Evolutionary conservation across 2,888 invertebrate species (phyloP), one percentile per base, ranked within the genome.

Genomic region (Brachylomia viminalis): DNA sequence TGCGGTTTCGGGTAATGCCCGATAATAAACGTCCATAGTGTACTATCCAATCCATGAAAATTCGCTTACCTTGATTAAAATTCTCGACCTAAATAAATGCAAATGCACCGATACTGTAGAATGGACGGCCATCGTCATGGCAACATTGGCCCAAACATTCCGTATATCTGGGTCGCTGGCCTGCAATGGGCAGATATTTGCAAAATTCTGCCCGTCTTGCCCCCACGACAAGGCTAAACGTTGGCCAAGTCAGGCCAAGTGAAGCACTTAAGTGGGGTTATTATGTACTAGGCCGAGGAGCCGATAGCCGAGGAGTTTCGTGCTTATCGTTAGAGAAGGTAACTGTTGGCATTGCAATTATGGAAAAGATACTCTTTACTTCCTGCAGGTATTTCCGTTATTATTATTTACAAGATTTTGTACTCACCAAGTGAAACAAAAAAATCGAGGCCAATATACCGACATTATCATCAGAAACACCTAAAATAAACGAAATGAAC

Each of bases 81-180:
- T n/a, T 45, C 23, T 59, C 47, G 70, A 77, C 83, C 79, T 74
- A 72, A 82, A 87, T 84, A 81, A 86, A 84, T 82, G 66, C 77
- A 84, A 86, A 76, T 87, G 78, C 85, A 86, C 74, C 65, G 23
- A 87, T 80, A 82, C 62, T 62, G 66, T 76, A 73, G 70, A 74
- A 71, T 62, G 30, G 64, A 62, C 59, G 74, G 77, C 64, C 54
- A 71, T 88, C 54, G 87, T 89, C 93, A 95, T 95, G 90, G 93
- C 90, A 94, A 95, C 95, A 86, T 86, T 75, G 86, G 85, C 82
- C 89, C 93, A 95, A 95, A 95, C 95, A 95, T 93, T 94, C 92
- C 91, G 72, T 67, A 86, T 82, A 93, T 90, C 90, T 92, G 86
- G 93, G 93, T 92, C 94, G 89, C 83, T 89, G 89, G 59, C 89